Evolutionary conservation across 2,888 invertebrate species (phyloP).

Genomic region (Meta bourneti): DNA sequence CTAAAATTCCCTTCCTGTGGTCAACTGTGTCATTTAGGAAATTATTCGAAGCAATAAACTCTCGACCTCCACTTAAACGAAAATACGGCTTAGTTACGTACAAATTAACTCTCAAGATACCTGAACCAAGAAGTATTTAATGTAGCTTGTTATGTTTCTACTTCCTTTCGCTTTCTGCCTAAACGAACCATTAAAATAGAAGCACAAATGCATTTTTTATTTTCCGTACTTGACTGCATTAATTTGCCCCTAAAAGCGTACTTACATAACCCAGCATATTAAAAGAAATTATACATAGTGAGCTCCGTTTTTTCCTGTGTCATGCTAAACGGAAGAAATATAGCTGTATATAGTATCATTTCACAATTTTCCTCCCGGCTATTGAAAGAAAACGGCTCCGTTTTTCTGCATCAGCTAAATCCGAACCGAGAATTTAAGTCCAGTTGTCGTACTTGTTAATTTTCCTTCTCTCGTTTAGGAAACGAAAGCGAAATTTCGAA

Average conservation of each 20-base stretch:
- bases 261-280: not conserved
- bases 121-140: no score
- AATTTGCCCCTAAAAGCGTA: not conserved
- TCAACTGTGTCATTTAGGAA: no score
- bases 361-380: not conserved
- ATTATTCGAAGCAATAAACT: no score
- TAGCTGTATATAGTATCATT: no score
- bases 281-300: not conserved
- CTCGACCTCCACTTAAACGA: no score
- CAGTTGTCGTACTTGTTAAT: not conserved
- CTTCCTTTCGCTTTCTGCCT: no score
- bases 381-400: constrained; percentile 16
- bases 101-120: no score
- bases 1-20: no score
- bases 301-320: not conserved
- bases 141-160: no score
- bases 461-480: constrained; percentile 55
- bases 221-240: not conserved
- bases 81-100: no score
- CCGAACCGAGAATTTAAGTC: not conserved
- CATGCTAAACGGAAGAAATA: constrained; percentile 9
- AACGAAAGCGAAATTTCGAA: constrained; percentile 56
- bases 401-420: not conserved
- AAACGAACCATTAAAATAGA: no score
- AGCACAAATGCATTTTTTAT: not conserved